A percentile compares a stretch with the other conserved stretches of the same genome.
Conservation (phyloP, 2,113 vertebrate species). For the Monarcha castaneiventris region DNA sequence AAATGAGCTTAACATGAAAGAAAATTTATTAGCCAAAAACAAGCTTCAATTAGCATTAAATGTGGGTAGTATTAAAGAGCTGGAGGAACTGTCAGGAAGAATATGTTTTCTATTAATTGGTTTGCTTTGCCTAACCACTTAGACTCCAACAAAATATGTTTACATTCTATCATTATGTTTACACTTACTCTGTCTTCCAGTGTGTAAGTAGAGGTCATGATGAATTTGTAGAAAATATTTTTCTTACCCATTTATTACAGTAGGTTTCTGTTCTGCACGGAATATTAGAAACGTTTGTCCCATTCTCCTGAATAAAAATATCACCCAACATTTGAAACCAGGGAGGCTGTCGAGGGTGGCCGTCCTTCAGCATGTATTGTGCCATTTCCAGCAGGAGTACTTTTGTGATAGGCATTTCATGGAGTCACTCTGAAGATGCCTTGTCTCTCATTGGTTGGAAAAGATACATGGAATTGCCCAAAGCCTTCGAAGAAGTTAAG, state of each 20-base stretch:
- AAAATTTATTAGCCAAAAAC: background rate
- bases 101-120: background rate
- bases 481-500: background rate
- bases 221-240: background rate
- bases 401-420: background rate
- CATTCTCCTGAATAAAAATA: background rate
- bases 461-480: background rate
- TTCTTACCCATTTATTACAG: background rate
- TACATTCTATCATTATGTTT: background rate
- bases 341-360: background rate
- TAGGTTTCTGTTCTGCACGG: constrained; percentile 22
- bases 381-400: background rate
- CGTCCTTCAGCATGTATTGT: rapidly evolving
- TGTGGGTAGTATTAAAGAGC: background rate
- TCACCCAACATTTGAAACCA: background rate
- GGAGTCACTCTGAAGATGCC: background rate
- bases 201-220: background rate
- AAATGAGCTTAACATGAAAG: background rate
- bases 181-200: background rate
- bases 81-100: background rate
- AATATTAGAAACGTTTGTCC: background rate
- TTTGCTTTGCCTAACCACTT: constrained; percentile 6
- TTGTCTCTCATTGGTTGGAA: background rate
- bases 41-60: background rate
- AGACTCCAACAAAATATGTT: background rate